Evolutionary conservation across 2,888 invertebrate species (phyloP).

Genomic region (Dromius quadrimaculatus): DNA sequence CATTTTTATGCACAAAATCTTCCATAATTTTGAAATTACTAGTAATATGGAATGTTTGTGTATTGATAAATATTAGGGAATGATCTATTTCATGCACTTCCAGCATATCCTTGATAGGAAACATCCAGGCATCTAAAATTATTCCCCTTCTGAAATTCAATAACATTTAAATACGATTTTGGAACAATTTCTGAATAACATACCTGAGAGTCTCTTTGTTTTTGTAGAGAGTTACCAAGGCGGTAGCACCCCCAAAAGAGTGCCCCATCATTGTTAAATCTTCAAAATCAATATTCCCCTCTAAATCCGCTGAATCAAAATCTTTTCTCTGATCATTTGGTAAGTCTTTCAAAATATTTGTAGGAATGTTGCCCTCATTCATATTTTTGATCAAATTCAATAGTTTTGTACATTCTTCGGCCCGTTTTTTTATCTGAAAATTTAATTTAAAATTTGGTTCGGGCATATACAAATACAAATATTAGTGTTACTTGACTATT

Average conservation of each 20-base stretch:
- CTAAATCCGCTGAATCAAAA: conserved; percentile 62
- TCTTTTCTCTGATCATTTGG: conserved; percentile 54
- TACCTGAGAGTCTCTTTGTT: conserved; percentile 69
- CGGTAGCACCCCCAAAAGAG: conserved; percentile 76
- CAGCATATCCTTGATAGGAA: conserved; percentile 68
- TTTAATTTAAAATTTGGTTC: too few species aligned
- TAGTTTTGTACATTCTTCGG: conserved; percentile 68
- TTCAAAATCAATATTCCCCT: conserved; percentile 66
- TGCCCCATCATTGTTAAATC: conserved; percentile 72
- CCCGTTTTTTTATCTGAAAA: conserved; percentile 67
- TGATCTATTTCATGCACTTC: conserved; percentile 65
- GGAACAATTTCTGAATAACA: conserved; percentile 30
- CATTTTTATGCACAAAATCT: conserved; percentile 60
- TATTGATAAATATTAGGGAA: conserved; percentile 71
- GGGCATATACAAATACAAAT: too few species aligned
- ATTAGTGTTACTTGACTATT: conserved; percentile 66
- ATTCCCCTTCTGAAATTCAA: conserved; percentile 67
- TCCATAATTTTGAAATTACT: conserved; percentile 69
- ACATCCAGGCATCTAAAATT: conserved; percentile 74
- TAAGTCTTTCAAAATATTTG: conserved; percentile 66
- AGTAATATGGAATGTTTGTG: conserved; percentile 71
- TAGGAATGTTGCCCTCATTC: conserved; percentile 66
- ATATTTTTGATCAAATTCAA: conserved; percentile 68
- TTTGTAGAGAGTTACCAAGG: conserved; percentile 69
- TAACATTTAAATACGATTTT: neutral